Percentiles rank a stretch among this genome's conserved stretches.
phyloP scores from a whole-genome alignment of 2,113 vertebrate species.

The Psilopogon haemacephalus region DNA sequence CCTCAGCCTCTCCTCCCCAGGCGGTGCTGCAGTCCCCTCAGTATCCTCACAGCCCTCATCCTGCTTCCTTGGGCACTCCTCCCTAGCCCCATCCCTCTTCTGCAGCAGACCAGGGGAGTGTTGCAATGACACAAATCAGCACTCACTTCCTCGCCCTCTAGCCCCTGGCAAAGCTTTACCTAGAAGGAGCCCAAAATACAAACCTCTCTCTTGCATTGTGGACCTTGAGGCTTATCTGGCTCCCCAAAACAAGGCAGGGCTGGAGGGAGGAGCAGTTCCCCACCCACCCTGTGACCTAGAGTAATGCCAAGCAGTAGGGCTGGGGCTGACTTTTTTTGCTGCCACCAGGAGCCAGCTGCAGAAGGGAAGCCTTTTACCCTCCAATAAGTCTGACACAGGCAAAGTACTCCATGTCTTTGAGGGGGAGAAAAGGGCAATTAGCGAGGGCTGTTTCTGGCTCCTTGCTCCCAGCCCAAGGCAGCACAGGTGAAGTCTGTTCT shows the following conservation, averaged over 20 bases:
- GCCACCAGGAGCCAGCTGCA: not conserved
- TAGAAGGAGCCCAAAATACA: not conserved
- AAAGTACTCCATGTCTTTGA: not conserved
- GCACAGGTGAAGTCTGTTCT: not conserved
- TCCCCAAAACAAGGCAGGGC: not conserved
- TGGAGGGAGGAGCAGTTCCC: not conserved
- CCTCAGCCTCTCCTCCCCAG: no score
- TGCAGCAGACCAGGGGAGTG: not conserved
- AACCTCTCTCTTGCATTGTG: not conserved
- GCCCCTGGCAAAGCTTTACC: not conserved
- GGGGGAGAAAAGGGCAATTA: not conserved
- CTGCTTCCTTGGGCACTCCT: not conserved
- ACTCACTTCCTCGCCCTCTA: not conserved
- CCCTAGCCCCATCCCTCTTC: not conserved
- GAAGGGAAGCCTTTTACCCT: not conserved
- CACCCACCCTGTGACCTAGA: not conserved
- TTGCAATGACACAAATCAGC: not conserved
- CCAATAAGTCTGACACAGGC: not conserved
- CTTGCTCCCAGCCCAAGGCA: not conserved
- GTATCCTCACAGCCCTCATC: no score
- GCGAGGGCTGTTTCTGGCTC: not conserved
- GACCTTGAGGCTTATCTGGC: not conserved
- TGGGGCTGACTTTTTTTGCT: not conserved
- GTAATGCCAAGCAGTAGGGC: not conserved
- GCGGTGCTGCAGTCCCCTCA: no score